Evolutionary conservation across 2,888 invertebrate genomes (phyloP), one percentile per base, ranked within the genome.

Genomic region (Amiota minor): DNA sequence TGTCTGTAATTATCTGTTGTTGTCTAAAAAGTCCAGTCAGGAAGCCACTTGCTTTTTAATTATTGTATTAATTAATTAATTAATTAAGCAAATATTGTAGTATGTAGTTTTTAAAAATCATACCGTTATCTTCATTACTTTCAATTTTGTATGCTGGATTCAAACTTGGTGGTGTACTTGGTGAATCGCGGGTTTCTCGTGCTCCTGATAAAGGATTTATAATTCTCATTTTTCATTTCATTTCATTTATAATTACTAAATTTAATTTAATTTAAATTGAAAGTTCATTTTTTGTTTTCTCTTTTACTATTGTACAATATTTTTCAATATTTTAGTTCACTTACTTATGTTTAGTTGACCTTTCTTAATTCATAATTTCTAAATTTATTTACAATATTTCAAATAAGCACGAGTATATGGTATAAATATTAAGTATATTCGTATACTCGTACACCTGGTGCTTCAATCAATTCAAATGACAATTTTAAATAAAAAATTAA

Each of bases 101-200:
- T 23, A 35, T n/a, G 73, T 55, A 75, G 59, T 23, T 49, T 23
- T 10, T 14, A 14, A 61, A 69, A 53, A 50, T 68, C 86, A 83
- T 88, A 88, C 88, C 88, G 82, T 88, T 87, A 75, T 86, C 88
- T 73, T 89, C 88, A 79, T 79, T 88, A 71, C 85, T 76, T 73
- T 90, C 90, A 71, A 90, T 90, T 81, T 87, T 88, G 78, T 88
- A 90, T 76, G 89, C 90, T 74, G 90, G 90, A 86, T 90, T 90
- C 75, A 80, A 83, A 78, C 89, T 89, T 74, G 89, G 89, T 72
- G 89, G 90, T 76, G 90, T 89, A 75, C 88, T 87, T 55, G 90
- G 90, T 69, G 89, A 89, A 73, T 89, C 89, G 76, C 90, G 84
- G 71, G 87, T 80, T 78, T 90, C 90, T 64, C 88, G 89, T 80